phyloP scores from a whole-genome alignment of 2,113 vertebrate species.

The Columba livia region DNA sequence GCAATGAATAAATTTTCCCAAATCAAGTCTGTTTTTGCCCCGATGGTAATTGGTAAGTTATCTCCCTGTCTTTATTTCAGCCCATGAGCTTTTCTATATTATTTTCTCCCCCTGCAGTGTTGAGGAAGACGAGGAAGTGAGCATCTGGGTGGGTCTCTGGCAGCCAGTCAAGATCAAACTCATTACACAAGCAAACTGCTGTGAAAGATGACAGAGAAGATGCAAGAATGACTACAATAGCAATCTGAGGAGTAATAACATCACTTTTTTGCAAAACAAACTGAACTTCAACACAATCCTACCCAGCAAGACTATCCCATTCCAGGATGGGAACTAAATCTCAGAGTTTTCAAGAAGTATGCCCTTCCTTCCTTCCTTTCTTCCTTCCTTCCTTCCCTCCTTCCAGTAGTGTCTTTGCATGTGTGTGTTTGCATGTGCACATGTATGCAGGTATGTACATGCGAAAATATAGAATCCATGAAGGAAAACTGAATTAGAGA shows the following conservation, averaged over 20 bases:
- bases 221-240: not conserved
- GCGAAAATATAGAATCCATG: not conserved
- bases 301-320: not conserved
- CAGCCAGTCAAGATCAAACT: not conserved
- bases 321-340: not conserved
- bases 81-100: not conserved
- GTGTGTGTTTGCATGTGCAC: rapidly evolving
- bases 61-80: not conserved
- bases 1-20: not conserved
- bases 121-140: not conserved
- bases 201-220: not conserved
- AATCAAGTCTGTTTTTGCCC: rapidly evolving
- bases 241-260: not conserved
- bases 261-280: not conserved
- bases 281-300: not conserved
- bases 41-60: not conserved
- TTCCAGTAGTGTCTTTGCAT: not conserved
- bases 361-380: too few relatives aligned
- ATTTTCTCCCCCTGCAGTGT: not conserved
- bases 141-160: not conserved
- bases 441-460: too few relatives aligned
- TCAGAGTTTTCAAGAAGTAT: not conserved
- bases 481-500: not conserved
- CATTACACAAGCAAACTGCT: not conserved
- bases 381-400: not conserved